phyloP scores from a whole-genome alignment of 2,797 vertebrate species.

The Alca torda region DNA sequence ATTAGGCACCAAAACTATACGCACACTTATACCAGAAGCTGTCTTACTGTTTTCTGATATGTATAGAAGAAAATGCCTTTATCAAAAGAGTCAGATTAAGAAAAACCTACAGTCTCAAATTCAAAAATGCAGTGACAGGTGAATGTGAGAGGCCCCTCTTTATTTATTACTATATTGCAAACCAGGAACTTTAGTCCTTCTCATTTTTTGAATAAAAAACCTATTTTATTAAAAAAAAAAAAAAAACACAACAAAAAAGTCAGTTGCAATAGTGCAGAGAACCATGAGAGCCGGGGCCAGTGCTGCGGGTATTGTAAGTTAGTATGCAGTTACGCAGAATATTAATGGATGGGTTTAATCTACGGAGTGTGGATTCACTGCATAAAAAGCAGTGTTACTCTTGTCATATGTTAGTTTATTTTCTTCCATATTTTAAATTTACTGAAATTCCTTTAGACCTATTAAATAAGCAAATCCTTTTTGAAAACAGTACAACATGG shows the following conservation, averaged over 20 bases:
- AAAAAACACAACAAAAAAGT: no score
- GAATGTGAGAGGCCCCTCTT: background rate
- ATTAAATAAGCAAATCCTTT: conserved; percentile 42
- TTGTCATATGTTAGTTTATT: background rate
- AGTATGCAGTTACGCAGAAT: background rate
- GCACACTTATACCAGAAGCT: background rate
- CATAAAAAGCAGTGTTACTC: background rate
- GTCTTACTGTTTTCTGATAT: background rate
- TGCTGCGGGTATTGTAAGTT: background rate
- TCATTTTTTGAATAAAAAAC: background rate
- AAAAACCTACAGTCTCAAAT: background rate
- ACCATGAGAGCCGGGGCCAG: background rate
- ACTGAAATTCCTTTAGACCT: conserved; percentile 8
- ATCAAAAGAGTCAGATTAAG: background rate
- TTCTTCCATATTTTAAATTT: conserved; percentile 11
- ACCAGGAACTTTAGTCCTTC: background rate
- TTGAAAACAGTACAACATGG: conserved; percentile 17
- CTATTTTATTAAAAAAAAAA: background rate
- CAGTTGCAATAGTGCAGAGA: background rate
- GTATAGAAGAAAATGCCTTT: background rate
- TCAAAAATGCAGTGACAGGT: background rate
- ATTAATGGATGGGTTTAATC: conserved; percentile 30
- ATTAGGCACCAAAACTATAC: background rate
- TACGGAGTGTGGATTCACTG: background rate
- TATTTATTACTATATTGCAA: background rate